Evolutionary conservation across 2,888 invertebrate species (phyloP).

Genomic region (Nomada flava): DNA sequence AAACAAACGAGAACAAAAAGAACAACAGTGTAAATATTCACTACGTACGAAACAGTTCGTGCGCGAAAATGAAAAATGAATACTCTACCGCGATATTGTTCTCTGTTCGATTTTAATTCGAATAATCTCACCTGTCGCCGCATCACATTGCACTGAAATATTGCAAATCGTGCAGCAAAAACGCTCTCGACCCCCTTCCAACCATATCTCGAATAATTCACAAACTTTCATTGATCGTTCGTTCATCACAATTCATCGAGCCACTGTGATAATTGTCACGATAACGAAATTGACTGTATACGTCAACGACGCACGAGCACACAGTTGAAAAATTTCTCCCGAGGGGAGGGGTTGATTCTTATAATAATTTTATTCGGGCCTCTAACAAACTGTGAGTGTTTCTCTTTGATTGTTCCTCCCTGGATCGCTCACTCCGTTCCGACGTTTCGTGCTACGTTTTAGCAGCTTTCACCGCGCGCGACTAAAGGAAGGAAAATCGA

Average conservation of each 20-base stretch:
- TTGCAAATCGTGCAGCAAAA: not conserved
- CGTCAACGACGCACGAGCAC: no score
- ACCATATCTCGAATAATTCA: not conserved
- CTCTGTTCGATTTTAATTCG: not conserved
- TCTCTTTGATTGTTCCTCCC: no score
- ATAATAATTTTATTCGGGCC: no score
- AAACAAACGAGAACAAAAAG: no score
- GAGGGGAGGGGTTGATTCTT: no score
- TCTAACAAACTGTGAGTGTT: no score
- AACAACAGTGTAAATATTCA: no score
- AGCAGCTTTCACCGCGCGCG: slow-evolving; percentile 8
- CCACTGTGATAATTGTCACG: not conserved
- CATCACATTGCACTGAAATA: slow-evolving; percentile 2
- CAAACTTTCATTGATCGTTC: not conserved
- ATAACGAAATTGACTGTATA: no score
- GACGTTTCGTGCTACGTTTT: not conserved
- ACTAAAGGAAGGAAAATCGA: slow-evolving; percentile 6
- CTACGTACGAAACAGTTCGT: no score
- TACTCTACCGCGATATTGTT: no score
- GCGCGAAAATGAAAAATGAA: no score
- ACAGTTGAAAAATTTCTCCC: no score
- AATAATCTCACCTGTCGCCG: not conserved
- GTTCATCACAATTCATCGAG: not conserved
- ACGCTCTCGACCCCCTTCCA: not conserved
- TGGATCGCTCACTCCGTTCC: not conserved